These are phyloP conservation scores for Solenodon paradoxus DNA, from an alignment of 2,113 vertebrate species.

Conservation along the genomic window DNA sequence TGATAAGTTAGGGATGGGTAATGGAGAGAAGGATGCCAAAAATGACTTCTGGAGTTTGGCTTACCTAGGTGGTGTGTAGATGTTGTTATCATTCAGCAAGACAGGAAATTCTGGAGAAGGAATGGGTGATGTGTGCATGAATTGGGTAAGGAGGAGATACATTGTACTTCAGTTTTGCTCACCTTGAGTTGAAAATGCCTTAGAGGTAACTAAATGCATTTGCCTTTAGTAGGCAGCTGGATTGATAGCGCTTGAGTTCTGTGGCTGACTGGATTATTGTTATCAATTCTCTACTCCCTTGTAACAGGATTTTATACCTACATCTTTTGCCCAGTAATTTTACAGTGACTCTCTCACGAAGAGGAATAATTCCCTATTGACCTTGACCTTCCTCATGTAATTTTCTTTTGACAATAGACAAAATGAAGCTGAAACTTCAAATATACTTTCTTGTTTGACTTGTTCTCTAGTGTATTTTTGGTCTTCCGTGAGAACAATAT, in stretches of 20 bases:
- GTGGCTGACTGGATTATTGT: neutral
- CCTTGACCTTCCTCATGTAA: neutral
- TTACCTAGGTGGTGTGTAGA: neutral
- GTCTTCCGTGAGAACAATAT: neutral
- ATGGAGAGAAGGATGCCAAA: neutral
- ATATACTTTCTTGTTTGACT: neutral
- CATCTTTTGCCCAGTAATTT: neutral
- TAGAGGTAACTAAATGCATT: neutral
- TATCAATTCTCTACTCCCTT: neutral
- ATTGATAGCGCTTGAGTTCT: neutral
- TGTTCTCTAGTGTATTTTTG: neutral
- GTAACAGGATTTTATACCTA: neutral
- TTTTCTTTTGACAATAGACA: neutral
- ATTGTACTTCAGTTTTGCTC: neutral
- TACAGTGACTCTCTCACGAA: neutral
- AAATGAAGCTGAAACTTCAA: neutral
- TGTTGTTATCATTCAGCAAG: neutral
- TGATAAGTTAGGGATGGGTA: neutral
- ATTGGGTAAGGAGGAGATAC: neutral
- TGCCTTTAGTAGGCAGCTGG: neutral
- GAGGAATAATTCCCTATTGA: neutral
- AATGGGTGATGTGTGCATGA: neutral
- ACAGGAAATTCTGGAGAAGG: neutral
- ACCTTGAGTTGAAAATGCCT: neutral
- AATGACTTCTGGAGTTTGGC: neutral